Evolutionary conservation across 2,113 vertebrate genomes (phyloP), one percentile per base, ranked within the genome.

Genomic region (Passerina amoena): DNA sequence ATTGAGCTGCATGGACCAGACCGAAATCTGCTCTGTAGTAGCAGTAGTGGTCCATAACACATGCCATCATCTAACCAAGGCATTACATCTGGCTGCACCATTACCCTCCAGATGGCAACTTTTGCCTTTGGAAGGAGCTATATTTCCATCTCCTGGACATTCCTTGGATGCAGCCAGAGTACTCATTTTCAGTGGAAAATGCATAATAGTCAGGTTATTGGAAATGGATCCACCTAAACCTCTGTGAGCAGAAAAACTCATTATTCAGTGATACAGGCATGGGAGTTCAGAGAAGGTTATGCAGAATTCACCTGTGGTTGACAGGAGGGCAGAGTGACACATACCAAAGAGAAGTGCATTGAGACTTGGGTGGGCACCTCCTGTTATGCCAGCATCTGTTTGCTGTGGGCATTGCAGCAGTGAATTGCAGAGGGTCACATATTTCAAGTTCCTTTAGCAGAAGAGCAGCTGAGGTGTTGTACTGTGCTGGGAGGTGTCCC

Each of bases 31-130:
- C 28, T 61, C 8, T n/a, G 4, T 37, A 4, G 27, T 38, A 47
- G 87, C 6, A 28, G 3, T 3, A 27, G n/a, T 16, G 16, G 33
- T 61, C n/a, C 0, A 0, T 75, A 75, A 38, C 38, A 44, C 6
- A 1, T 9, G 4, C 40, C 37, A 16, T 69, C 48, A 21, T 18
- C 47, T 59, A 30, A 57, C 44, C 38, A 40, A 53, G 50, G 5
- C 31, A 33, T 47, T 78, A 10, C 9, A 2, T 40, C 73, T 90
- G 22, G 31, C 51, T 77, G 9, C 23, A 30, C 37, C 38, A 6
- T 63, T 51, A 24, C 20, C 5, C 9, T 17, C 6, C 44, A 37
- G 38, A 11, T 5, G 2, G 2, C 25, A 42, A 9, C 37, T 76
- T 79, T 31, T 82, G 60, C 31, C 23, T 92, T 73, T 6, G 18